These are phyloP conservation scores for Diarsia mendica DNA, from an alignment of 2,888 invertebrate genomes.

Conservation along the genomic window DNA sequence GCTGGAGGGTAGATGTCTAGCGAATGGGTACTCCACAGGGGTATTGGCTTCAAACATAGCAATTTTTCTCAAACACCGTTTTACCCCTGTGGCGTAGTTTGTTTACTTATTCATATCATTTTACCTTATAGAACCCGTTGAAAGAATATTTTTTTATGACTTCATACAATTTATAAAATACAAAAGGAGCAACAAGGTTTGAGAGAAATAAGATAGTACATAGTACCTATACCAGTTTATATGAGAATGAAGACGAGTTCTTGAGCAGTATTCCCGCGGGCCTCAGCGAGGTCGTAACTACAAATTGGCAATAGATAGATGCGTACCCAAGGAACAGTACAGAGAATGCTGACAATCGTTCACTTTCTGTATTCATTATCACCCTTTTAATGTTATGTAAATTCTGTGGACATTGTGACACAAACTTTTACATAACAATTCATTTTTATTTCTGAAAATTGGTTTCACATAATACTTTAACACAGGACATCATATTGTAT, in stretches of 20 bases:
- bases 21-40: neutral
- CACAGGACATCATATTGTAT: too few species aligned
- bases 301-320: conserved; percentile 59
- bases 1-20: neutral
- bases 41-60: neutral
- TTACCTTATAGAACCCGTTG: neutral
- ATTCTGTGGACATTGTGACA: neutral
- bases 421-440: neutral
- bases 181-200: conserved; percentile 22
- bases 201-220: conserved; percentile 19
- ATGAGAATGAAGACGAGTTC: conserved; percentile 40
- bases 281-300: conserved; percentile 52
- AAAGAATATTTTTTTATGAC: conserved; percentile 3
- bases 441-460: too few species aligned
- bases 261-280: conserved; percentile 51
- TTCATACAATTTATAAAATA: conserved; percentile 32
- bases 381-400: neutral
- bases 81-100: neutral
- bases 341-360: conserved; percentile 43
- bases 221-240: conserved; percentile 29
- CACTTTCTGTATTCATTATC: conserved; percentile 17
- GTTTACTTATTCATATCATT: neutral
- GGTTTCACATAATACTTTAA: too few species aligned
- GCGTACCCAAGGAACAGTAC: conserved; percentile 33
- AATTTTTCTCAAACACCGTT: neutral